A percentile compares a stretch with the other conserved stretches of the same genome.
Conservation (phyloP, 1,140 invertebrate genomes). For the Ericerus pela region DNA sequence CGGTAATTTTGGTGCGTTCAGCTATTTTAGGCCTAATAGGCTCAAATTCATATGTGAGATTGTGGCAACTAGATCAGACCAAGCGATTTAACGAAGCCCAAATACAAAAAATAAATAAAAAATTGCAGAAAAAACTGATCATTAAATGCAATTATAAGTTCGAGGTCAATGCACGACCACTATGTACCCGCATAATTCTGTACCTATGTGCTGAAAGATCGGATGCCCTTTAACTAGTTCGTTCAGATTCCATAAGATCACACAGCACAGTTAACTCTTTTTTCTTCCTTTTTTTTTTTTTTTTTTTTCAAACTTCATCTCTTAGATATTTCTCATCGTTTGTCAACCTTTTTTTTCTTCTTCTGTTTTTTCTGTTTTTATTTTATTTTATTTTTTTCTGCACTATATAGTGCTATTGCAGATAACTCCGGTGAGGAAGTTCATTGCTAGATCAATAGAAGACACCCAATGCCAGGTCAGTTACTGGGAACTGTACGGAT, state of each 20-base stretch:
- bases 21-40: no score
- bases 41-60: no score
- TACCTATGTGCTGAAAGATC: neutral
- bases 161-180: conserved; percentile 7
- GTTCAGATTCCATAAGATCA: conserved; percentile 10
- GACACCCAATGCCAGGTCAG: conserved; percentile 11
- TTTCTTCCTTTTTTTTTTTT: no score
- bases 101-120: no score
- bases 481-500: conserved; percentile 10
- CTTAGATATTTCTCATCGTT: conserved; percentile 9
- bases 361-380: no score
- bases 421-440: conserved; percentile 5
- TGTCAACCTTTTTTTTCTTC: conserved; percentile 9
- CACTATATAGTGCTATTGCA: neutral
- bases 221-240: conserved; percentile 4
- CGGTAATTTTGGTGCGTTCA: no score
- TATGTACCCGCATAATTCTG: conserved; percentile 7
- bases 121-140: neutral
- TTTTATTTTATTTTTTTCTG: no score
- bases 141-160: conserved; percentile 11
- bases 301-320: no score
- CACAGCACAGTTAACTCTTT: conserved; percentile 10
- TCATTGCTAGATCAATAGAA: conserved; percentile 5
- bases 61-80: no score
- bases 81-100: no score